Conservation (phyloP, 2,797 vertebrate species). For the Cyclopterus lumpus region DNA sequence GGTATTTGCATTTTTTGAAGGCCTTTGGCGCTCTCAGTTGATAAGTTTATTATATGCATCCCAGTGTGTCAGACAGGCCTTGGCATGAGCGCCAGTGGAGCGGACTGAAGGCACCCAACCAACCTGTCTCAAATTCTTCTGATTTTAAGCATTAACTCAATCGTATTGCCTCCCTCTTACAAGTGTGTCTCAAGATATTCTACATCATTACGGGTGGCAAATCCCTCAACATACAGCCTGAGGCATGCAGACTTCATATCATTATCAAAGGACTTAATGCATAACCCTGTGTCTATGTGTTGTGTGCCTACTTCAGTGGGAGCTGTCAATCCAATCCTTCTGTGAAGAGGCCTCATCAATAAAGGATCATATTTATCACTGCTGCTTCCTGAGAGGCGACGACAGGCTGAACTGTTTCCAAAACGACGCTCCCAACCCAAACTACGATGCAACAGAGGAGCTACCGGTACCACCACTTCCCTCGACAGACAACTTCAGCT, state of each 20-base stretch:
- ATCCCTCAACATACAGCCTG: background rate
- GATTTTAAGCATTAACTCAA: constrained; percentile 1
- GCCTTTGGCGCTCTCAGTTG: constrained; percentile 34
- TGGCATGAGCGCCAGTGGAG: constrained; percentile 39
- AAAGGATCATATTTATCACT: constrained; percentile 68
- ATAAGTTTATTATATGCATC: constrained; percentile 41
- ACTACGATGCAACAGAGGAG: constrained; percentile 65
- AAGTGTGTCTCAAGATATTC: background rate
- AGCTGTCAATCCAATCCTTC: constrained; percentile 65
- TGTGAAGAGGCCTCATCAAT: constrained; percentile 65
- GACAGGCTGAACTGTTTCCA: constrained; percentile 76
- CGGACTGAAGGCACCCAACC: constrained; percentile 17
- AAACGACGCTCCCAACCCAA: constrained; percentile 47
- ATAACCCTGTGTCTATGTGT: constrained; percentile 12
- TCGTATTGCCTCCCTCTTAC: background rate
- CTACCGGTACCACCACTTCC: constrained; percentile 11
- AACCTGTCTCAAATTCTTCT: constrained; percentile 4
- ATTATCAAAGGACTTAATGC: constrained; percentile 17
- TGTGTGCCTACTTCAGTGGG: constrained; percentile 75
- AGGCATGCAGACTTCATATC: background rate
- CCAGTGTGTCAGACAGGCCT: constrained; percentile 58
- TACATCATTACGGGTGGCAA: background rate
- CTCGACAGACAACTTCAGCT: constrained; percentile 59
- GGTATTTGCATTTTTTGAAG: constrained; percentile 37
- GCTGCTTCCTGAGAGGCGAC: constrained; percentile 57